These are phyloP conservation scores for Nephrotoma flavescens DNA, from an alignment of 2,888 invertebrate genomes.

Conservation along the genomic window DNA sequence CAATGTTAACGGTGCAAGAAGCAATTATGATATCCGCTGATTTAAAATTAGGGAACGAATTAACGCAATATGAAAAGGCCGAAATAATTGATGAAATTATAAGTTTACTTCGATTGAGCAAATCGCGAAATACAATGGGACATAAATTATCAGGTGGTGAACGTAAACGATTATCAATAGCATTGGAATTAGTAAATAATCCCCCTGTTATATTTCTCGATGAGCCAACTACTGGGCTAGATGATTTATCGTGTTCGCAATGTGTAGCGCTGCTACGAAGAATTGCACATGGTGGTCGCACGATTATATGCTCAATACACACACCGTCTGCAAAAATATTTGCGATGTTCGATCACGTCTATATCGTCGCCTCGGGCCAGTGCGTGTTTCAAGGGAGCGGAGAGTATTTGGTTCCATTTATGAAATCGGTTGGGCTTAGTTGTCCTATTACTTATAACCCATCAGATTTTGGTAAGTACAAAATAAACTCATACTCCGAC, in stretches of 20 bases:
- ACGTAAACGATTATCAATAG: slow-evolving; percentile 82
- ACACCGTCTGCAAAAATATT: slow-evolving; percentile 92
- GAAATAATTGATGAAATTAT: slow-evolving; percentile 72
- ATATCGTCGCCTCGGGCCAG: slow-evolving; percentile 74
- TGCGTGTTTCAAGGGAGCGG: slow-evolving; percentile 81
- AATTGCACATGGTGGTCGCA: slow-evolving; percentile 73
- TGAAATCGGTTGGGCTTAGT: slow-evolving; percentile 57
- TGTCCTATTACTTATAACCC: slow-evolving; percentile 92
- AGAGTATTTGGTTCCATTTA: slow-evolving; percentile 64
- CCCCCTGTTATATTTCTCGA: slow-evolving; percentile 91
- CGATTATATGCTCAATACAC: slow-evolving; percentile 87
- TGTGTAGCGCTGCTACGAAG: slow-evolving; percentile 73
- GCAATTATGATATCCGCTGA: slow-evolving; percentile 81
- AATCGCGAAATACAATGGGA: slow-evolving; percentile 57
- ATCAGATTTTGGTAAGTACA: slow-evolving; percentile 80
- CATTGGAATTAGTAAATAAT: slow-evolving; percentile 79
- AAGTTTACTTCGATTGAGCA: slow-evolving; percentile 57
- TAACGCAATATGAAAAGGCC: slow-evolving; percentile 45
- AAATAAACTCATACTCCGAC: too few species aligned
- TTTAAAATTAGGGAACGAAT: slow-evolving; percentile 61
- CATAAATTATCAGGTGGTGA: slow-evolving; percentile 80
- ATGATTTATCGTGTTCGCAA: slow-evolving; percentile 79
- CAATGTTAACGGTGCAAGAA: slow-evolving; percentile 74
- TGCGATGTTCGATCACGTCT: slow-evolving; percentile 81
- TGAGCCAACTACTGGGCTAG: slow-evolving; percentile 94